A percentile compares a stretch with the other conserved stretches of the same genome.
Conservation (phyloP, 2,888 invertebrate genomes). For the Drosophila anomalata region DNA sequence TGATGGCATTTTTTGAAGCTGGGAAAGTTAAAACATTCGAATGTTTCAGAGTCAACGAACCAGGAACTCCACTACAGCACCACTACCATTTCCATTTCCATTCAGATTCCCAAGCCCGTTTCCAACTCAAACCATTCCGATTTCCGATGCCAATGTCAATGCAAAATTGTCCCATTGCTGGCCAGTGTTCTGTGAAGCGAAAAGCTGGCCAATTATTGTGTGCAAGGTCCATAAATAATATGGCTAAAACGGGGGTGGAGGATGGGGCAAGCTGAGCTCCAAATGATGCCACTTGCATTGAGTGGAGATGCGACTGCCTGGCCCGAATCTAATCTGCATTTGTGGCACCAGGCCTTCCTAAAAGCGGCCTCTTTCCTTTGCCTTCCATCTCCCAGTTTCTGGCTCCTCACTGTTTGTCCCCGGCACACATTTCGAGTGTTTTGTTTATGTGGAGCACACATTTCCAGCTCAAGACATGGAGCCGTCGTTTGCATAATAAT, state of each 20-base stretch:
- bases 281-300: constrained; percentile 62
- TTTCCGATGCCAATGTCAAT: constrained; percentile 33
- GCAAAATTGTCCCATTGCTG: constrained; percentile 21
- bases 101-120: background rate
- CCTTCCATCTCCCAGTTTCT: constrained; percentile 8
- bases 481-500: constrained; percentile 75
- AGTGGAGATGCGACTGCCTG: constrained; percentile 36
- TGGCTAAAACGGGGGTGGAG: constrained; percentile 12
- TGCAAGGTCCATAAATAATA: constrained; percentile 68
- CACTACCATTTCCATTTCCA: background rate
- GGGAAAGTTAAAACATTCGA: constrained; percentile 23
- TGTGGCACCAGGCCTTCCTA: constrained; percentile 11
- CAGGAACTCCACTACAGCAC: constrained; percentile 9
- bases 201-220: constrained; percentile 68
- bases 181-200: constrained; percentile 49
- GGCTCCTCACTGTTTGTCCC: constrained; percentile 61
- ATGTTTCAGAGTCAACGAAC: constrained; percentile 39
- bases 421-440: constrained; percentile 71
- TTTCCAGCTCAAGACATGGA: constrained; percentile 48
- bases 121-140: constrained; percentile 20
- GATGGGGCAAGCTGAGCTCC: constrained; percentile 27
- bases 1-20: constrained; percentile 8
- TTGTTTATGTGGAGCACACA: constrained; percentile 53
- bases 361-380: constrained; percentile 6
- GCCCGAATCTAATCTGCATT: constrained; percentile 34